Conservation (phyloP, 2,797 vertebrate species). For the Sarcophilus harrisii region DNA sequence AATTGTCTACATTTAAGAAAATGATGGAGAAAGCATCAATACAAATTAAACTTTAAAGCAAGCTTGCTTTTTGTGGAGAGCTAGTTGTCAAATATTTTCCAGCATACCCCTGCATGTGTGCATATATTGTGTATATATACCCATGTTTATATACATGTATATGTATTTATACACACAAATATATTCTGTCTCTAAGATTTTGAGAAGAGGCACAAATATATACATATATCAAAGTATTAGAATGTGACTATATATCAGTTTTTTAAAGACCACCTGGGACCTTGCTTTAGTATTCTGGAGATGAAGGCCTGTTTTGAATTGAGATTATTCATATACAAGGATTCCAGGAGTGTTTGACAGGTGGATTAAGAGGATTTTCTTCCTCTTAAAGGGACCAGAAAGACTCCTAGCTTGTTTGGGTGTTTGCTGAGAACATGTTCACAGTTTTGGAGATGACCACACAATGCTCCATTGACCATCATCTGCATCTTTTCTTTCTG, state of each 20-base stretch:
- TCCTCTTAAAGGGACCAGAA: background rate
- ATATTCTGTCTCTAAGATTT: background rate
- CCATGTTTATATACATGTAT: background rate
- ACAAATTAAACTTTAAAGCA: background rate
- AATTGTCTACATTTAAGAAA: background rate
- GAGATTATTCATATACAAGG: background rate
- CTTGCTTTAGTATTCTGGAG: background rate
- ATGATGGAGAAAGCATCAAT: background rate
- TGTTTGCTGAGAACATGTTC: background rate
- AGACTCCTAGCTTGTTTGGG: background rate
- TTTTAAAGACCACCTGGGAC: background rate
- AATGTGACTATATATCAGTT: background rate
- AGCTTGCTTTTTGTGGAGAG: background rate
- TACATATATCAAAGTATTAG: background rate
- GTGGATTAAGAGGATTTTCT: background rate
- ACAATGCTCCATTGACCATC: background rate
- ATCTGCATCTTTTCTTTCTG: background rate
- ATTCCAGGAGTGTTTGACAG: background rate
- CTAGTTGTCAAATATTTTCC: background rate
- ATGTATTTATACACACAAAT: background rate
- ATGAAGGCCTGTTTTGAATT: background rate
- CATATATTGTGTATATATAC: background rate
- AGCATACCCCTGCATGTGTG: background rate
- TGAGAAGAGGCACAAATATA: background rate
- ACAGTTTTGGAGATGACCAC: background rate